Evolutionary conservation across 2,888 invertebrate genomes (phyloP).

Genomic region (Cloeon dipterum): DNA sequence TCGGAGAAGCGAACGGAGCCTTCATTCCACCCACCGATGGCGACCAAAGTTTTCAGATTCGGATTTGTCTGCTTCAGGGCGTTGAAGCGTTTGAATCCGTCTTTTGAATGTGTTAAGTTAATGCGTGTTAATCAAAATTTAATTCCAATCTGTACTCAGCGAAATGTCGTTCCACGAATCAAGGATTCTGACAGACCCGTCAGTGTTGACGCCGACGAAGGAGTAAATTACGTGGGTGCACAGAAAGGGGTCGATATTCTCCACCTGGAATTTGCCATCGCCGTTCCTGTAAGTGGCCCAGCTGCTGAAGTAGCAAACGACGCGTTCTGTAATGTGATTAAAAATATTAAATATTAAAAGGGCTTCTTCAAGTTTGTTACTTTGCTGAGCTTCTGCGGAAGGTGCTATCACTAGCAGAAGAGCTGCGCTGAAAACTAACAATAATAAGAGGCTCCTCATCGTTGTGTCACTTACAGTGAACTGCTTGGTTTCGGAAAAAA

Average conservation of each 20-base stretch:
- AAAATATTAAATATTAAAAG: too few relatives aligned
- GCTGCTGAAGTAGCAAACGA: conserved; percentile 52
- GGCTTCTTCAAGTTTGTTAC: too few relatives aligned
- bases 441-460: too few relatives aligned
- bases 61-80: conserved; percentile 27
- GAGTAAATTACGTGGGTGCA: conserved; percentile 57
- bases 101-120: neutral
- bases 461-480: too few relatives aligned
- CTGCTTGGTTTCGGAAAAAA: too few relatives aligned
- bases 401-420: too few relatives aligned
- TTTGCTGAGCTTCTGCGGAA: too few relatives aligned
- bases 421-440: too few relatives aligned
- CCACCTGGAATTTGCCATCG: conserved; percentile 37
- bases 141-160: too few relatives aligned
- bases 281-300: conserved; percentile 48
- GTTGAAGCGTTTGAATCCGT: conserved; percentile 26
- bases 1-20: conserved; percentile 32
- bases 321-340: conserved; percentile 9
- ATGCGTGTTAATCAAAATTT: neutral
- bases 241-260: conserved; percentile 35
- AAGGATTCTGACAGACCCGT: conserved; percentile 27
- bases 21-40: conserved; percentile 45
- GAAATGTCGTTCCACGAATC: conserved; percentile 38
- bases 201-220: conserved; percentile 37
- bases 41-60: conserved; percentile 29